Evolutionary conservation across 2,797 vertebrate genomes (phyloP).

Genomic region (Phataginus tetradactyla): DNA sequence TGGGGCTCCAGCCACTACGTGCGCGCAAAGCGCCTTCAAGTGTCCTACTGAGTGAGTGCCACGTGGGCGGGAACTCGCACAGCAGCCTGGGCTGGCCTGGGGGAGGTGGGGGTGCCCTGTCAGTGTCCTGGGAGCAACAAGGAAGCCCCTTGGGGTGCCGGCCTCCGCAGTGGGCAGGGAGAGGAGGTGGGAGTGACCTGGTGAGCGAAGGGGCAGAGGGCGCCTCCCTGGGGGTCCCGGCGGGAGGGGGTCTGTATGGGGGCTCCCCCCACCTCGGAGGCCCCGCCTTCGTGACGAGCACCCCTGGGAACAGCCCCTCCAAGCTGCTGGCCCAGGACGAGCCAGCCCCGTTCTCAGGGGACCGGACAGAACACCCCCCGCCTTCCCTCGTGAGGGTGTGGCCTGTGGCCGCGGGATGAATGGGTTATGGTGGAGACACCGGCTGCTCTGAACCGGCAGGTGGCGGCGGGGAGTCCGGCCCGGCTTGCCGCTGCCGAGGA

Average conservation of each 20-base stretch:
- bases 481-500: neutral
- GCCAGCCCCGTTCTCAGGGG: neutral
- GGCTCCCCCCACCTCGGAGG: too few species aligned
- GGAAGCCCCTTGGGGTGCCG: neutral
- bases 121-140: neutral
- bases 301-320: neutral
- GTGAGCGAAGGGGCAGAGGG: neutral
- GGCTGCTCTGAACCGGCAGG: accelerated
- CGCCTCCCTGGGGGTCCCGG: neutral
- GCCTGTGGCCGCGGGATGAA: accelerated
- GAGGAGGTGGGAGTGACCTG: too few species aligned
- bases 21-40: accelerated
- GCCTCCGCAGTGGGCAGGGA: neutral
- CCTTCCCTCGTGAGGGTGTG: too few species aligned
- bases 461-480: neutral
- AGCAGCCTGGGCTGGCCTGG: too few species aligned
- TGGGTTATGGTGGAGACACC: accelerated
- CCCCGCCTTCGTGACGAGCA: neutral
- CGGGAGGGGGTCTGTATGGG: too few species aligned
- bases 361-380: too few species aligned
- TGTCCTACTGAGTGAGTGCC: neutral
- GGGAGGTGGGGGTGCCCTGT: neutral
- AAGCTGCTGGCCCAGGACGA: neutral
- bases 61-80: too few species aligned
- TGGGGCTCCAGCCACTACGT: too few species aligned